Evolutionary conservation across 1,140 invertebrate species (phyloP).

Genomic region (Paracyclopina nana): DNA sequence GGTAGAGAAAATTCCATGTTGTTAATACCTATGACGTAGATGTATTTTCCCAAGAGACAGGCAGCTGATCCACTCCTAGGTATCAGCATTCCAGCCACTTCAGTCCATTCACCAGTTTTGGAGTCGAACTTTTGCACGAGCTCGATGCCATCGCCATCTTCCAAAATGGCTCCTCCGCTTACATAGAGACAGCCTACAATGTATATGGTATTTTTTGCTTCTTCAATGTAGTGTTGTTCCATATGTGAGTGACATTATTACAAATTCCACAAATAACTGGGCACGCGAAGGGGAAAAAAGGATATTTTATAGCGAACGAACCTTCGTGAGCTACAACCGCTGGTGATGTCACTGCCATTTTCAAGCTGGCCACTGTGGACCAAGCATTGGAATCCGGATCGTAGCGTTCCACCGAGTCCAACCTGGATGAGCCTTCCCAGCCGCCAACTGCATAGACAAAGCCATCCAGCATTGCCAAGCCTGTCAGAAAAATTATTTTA

Average conservation of each 20-base stretch:
- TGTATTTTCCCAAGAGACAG: constrained; percentile 30
- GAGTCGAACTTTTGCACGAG: constrained; percentile 23
- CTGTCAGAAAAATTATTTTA: no score
- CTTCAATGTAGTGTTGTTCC: no score
- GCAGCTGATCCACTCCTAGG: constrained; percentile 32
- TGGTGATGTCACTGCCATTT: constrained; percentile 30
- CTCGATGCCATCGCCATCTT: constrained; percentile 31
- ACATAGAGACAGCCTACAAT: constrained; percentile 17
- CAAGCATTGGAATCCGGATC: constrained; percentile 37
- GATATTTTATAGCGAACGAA: constrained; percentile 16
- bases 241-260: no score
- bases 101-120: constrained; percentile 33
- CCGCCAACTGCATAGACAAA: constrained; percentile 54
- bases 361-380: constrained; percentile 28
- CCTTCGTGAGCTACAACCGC: constrained; percentile 31
- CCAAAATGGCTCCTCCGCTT: constrained; percentile 30
- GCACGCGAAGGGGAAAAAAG: constrained; percentile 11
- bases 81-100: constrained; percentile 35
- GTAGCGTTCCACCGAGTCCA: constrained; percentile 50
- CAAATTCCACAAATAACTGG: constrained; percentile 7
- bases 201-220: no score
- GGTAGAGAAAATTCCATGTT: not conserved
- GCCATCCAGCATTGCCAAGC: constrained; percentile 41
- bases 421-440: constrained; percentile 55
- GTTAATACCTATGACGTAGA: constrained; percentile 32